Base-by-base conservation (phyloP, 2,888 invertebrate species). In the Alloscopus bannaensis region DNA sequence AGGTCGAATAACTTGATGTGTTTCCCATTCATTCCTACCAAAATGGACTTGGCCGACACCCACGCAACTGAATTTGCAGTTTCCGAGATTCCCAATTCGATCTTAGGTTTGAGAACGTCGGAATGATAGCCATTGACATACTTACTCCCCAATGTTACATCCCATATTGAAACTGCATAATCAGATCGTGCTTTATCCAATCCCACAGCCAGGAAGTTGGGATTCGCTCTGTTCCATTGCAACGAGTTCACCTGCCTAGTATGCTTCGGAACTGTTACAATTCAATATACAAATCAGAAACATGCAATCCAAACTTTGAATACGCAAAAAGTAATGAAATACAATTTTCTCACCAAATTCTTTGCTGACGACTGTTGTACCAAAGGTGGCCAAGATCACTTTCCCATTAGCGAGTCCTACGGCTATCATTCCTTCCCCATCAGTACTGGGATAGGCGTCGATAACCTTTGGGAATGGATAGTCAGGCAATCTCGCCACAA, bases 11-110 rank as follows among this genome's bases (percentile, higher is more conserved):
- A 91, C 88, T 95, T 95, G 52, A 98, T 92, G 86, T 93, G 92
- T 87, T 97, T 97, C 86, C 93, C 91, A 88, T 95, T 97, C 91
- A 96, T 94, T 59, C 97, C 97, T n/a, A 95, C 93, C 1, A 95
- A 92, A 36, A 97, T 90, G 1, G 94, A 92, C 84, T 93, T 92
- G 68, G 92, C 91, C 78, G 93, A 92, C 78, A 94, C 93, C 97
- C 97, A 98, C 47, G 94, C 92, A 29, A 97, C 90, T 3, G 95
- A 95, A 88, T 95, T 93, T 0, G 94, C 93, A 0, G 93, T 92
- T 89, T 97, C 97, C 0, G 95, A 94, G 22, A 93, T 90, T 0
- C 95, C 96, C 89, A 94, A 92, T 88, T 96, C 95, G 6, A 92
- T 91, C 2, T 93, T 87, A 0, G 94, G 94, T 84, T 91, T 90